A percentile compares a stretch with the other conserved stretches of the same genome.
Conservation (phyloP, 2,888 invertebrate genomes). For the Chloromyia formosa region DNA sequence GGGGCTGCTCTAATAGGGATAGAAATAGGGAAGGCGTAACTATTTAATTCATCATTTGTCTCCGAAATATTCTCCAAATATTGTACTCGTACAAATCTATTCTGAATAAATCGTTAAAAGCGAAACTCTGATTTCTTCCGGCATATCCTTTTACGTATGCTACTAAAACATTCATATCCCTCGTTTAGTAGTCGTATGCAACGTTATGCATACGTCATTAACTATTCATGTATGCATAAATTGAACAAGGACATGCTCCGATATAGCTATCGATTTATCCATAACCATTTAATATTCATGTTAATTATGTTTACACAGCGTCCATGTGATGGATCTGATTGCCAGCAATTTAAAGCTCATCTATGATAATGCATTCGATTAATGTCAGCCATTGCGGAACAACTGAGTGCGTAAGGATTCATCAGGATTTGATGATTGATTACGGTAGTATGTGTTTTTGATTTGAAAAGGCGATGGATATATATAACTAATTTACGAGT, state of each 20-base stretch:
- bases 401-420: not conserved
- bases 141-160: too few relatives aligned
- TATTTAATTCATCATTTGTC: too few relatives aligned
- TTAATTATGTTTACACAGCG: conserved; percentile 48
- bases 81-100: too few relatives aligned
- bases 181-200: too few relatives aligned
- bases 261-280: conserved; percentile 45
- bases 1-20: too few relatives aligned
- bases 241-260: conserved; percentile 43
- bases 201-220: not conserved
- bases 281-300: conserved; percentile 49
- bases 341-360: conserved; percentile 46
- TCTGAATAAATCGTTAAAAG: too few relatives aligned
- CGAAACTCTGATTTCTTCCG: too few relatives aligned
- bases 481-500: too few relatives aligned
- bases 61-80: too few relatives aligned
- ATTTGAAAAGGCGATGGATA: too few relatives aligned
- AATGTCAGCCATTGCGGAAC: not conserved
- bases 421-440: not conserved
- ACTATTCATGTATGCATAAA: conserved; percentile 25
- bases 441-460: not conserved
- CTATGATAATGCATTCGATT: conserved; percentile 15
- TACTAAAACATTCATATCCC: too few relatives aligned
- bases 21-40: too few relatives aligned
- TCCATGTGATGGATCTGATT: conserved; percentile 48